Conservation (phyloP, 92 coral and sea anemone species). For the Micromussa lordhowensis region DNA sequence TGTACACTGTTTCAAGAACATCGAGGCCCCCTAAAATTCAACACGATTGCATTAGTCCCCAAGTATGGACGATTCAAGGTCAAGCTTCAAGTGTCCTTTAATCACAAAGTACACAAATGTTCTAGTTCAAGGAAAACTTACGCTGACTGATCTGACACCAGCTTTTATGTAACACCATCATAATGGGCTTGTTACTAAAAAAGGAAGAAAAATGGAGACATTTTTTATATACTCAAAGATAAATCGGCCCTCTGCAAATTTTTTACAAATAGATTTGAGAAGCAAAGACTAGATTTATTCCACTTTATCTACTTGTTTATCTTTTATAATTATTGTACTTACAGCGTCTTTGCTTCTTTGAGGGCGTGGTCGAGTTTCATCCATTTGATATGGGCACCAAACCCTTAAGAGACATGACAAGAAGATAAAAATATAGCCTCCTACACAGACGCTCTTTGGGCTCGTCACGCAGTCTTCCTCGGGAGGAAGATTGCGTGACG, state of each 20-base stretch:
- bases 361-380: constrained; percentile 76
- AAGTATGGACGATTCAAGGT: not conserved
- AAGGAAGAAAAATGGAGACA: not conserved
- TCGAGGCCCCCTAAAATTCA: not conserved
- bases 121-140: constrained; percentile 1
- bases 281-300: too few species aligned
- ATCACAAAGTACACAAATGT: not conserved
- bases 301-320: too few species aligned
- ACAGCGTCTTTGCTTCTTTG: constrained; percentile 76
- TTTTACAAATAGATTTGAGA: too few species aligned
- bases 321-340: not conserved
- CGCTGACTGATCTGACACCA: constrained; percentile 99
- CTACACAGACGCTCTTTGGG: too few species aligned
- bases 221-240: not conserved
- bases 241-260: too few species aligned
- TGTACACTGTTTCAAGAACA: not conserved
- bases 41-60: too few species aligned
- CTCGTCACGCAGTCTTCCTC: too few species aligned
- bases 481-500: too few species aligned
- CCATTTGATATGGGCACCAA: constrained; percentile 86
- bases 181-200: constrained; percentile 83
- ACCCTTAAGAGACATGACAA: constrained; percentile 55
- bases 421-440: too few species aligned
- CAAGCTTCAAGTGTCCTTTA: not conserved
- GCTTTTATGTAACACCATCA: constrained; percentile 86